Evolutionary conservation across 2,113 vertebrate species (phyloP).

Genomic region (Miniopterus natalensis): DNA sequence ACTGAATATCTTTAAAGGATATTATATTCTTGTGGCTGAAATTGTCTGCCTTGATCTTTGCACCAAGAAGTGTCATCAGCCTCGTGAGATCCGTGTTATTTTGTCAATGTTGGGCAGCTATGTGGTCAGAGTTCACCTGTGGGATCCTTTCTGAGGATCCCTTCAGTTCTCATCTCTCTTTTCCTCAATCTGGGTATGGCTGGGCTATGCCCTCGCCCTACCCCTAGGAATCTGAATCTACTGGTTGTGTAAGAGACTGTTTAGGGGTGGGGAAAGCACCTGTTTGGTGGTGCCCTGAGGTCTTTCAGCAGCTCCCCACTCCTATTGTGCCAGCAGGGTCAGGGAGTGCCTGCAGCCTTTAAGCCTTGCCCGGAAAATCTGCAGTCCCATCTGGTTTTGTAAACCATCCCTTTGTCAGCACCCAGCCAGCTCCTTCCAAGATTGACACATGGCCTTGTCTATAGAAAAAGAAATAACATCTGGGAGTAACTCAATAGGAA

Average conservation of each 20-base stretch:
- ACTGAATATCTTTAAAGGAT: background rate
- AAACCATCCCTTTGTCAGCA: background rate
- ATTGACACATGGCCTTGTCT: background rate
- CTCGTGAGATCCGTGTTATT: background rate
- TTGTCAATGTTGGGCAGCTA: background rate
- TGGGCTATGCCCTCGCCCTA: background rate
- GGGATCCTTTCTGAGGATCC: background rate
- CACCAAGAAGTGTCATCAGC: background rate
- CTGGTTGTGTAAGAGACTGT: background rate
- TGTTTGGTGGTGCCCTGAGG: background rate
- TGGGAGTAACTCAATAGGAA: background rate
- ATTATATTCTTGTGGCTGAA: background rate
- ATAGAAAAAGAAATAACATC: conserved; percentile 47
- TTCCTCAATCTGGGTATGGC: background rate
- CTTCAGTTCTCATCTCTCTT: background rate
- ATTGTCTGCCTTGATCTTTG: background rate
- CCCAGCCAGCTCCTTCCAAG: background rate
- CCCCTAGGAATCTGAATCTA: background rate
- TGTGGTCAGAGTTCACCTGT: background rate
- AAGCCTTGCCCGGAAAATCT: background rate
- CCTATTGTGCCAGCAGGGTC: background rate
- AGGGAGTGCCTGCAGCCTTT: background rate
- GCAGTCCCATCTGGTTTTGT: background rate
- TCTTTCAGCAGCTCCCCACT: background rate
- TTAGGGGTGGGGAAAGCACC: background rate